Percentiles rank a stretch among this genome's conserved stretches.
These are phyloP conservation scores for Apamea epomidion DNA, from an alignment of 2,888 invertebrate species.

Conservation along the genomic window DNA sequence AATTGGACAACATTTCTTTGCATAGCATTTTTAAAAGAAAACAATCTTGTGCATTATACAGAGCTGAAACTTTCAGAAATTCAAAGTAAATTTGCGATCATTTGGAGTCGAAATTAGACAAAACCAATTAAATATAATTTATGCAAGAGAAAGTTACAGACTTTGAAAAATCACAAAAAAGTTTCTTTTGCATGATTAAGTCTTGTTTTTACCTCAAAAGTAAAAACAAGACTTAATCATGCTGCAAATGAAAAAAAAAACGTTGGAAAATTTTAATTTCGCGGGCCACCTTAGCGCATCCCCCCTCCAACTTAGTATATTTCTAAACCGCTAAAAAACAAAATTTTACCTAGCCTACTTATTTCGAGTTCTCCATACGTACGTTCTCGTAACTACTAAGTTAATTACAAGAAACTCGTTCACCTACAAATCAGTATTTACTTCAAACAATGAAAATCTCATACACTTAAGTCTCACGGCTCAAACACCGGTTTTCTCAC, in stretches of 20 bases:
- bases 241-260: background rate
- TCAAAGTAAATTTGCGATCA: slow-evolving; percentile 13
- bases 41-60: slow-evolving; percentile 37
- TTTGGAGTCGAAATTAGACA: slow-evolving; percentile 1
- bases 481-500: slow-evolving; percentile 56
- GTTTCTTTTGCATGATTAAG: too few species aligned
- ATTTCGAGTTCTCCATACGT: background rate
- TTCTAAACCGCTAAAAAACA: background rate
- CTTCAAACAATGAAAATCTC: slow-evolving; percentile 40
- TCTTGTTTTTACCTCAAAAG: too few species aligned
- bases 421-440: slow-evolving; percentile 25
- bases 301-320: background rate
- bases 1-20: slow-evolving; percentile 10
- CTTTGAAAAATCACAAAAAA: background rate
- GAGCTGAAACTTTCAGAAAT: slow-evolving; percentile 23
- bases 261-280: background rate
- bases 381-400: too few species aligned
- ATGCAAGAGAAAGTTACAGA: slow-evolving; percentile 5
- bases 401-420: slow-evolving; percentile 13
- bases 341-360: background rate
- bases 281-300: background rate
- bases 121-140: slow-evolving; percentile 6
- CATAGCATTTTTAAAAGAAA: slow-evolving; percentile 7
- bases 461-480: slow-evolving; percentile 33
- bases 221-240: background rate